Evolutionary conservation across 2,797 vertebrate species (phyloP).

Genomic region (Coluber constrictor): DNA sequence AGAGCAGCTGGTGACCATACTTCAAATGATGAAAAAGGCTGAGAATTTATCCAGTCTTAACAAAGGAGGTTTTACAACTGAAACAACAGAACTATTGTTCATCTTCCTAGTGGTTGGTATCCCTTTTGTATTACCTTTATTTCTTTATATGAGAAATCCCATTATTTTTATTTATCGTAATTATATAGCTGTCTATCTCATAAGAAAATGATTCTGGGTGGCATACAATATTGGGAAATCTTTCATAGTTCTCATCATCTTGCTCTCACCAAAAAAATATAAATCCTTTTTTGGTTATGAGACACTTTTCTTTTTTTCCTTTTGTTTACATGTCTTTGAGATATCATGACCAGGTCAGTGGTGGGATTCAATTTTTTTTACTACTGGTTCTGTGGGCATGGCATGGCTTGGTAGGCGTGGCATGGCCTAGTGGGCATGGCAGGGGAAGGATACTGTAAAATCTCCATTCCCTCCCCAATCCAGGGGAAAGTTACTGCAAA

Average conservation of each 20-base stretch:
- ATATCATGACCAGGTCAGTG: neutral
- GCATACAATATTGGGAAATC: neutral
- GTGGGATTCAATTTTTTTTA: too few species aligned
- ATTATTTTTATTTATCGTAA: neutral
- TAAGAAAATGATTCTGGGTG: too few species aligned
- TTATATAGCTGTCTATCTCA: too few species aligned
- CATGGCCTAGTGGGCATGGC: too few species aligned
- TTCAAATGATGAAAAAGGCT: neutral
- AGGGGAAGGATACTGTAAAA: too few species aligned
- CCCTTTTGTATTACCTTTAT: neutral
- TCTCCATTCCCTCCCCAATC: too few species aligned
- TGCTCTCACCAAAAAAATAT: neutral
- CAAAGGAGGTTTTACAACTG: neutral
- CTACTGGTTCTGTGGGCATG: too few species aligned
- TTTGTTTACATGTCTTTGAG: neutral
- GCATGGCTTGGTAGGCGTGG: too few species aligned
- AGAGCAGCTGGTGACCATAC: neutral
- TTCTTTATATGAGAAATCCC: neutral
- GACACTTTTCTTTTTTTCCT: neutral
- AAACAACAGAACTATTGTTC: neutral
- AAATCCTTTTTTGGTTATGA: neutral
- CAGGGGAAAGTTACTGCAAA: too few species aligned
- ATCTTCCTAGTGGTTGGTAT: neutral
- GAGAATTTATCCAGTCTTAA: neutral
- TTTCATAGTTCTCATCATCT: neutral